Evolutionary conservation across 1,140 invertebrate genomes (phyloP), one percentile per base, ranked within the genome.

Genomic region (Aradophagus sp.): DNA sequence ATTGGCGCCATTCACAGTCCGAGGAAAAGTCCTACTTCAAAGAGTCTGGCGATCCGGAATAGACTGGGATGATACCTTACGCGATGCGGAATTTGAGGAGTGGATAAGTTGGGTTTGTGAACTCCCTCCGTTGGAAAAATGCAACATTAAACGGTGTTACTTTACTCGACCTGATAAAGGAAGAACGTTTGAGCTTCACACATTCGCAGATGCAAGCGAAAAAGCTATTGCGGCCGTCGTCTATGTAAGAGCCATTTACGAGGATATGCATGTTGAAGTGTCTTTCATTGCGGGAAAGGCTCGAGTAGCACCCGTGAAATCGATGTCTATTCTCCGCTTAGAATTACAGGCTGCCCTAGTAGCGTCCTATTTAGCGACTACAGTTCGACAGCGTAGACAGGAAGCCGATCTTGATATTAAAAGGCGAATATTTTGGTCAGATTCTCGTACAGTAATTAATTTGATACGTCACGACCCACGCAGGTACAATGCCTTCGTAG

Each of bases 11-110:
- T 76, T 82, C 20, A 73, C 56, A 10, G 76, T 85, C 29, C 74
- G 67, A 38, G 19, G 59, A n/a, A 84, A 81, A 73, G 81, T 84
- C 5, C 34, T 85, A 6, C 36, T 86, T 0, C 84, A 86, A 74
- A 55, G 78, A 8, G 65, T 81, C 12, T 83, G 80, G 77, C 8
- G 10, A 1, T 50, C 42, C 11, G 27, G 16, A 14, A 55, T 73
- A 11, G 27, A 5, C 1, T 69, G 70, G 70, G 63, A 73, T 12
- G 56, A 62, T 0, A 1, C 8, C 3, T n/a, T 67, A 2, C 10
- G 11, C 7, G 17, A 58, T 1, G 7, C 31, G 0, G 38, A 68
- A 26, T 27, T 52, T 1, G 8, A 16, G 4, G 19, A 26, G 29
- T 73, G 68, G 66, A 36, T 23, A n/a, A 10, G 6, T 19, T 73